Percentiles rank a stretch among this genome's conserved stretches.
Evolutionary conservation across 2,113 vertebrate genomes (phyloP).

Genomic region (Gopherus flavomarginatus): DNA sequence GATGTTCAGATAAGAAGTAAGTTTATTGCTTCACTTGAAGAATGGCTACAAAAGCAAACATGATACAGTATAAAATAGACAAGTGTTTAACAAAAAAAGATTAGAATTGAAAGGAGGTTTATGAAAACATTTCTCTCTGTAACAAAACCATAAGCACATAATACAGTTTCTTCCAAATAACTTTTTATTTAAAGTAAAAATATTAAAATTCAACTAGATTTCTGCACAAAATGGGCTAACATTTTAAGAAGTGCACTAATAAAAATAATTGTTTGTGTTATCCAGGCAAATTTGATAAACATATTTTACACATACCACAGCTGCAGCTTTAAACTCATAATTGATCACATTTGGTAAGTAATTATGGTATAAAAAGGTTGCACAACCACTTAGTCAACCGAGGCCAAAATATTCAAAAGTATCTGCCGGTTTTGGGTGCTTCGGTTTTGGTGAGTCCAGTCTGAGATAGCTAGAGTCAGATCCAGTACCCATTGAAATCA

Average conservation of each 20-base stretch:
- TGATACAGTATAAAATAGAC: neutral
- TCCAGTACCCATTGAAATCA: neutral
- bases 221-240: neutral
- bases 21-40: neutral
- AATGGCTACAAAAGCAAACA: neutral
- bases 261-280: conserved; percentile 5
- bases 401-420: neutral
- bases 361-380: neutral
- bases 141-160: neutral
- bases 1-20: neutral
- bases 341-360: neutral
- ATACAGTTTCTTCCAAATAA: neutral
- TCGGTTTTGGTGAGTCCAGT: neutral
- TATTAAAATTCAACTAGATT: neutral
- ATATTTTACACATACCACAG: neutral
- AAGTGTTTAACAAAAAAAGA: neutral
- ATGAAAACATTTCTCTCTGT: neutral
- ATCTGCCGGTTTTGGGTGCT: neutral
- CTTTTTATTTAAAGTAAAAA: conserved; percentile 27
- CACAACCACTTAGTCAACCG: neutral
- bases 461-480: neutral
- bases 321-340: neutral
- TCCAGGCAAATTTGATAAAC: conserved; percentile 11
- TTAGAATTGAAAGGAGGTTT: neutral
- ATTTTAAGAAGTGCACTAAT: neutral